Evolutionary conservation across 2,888 invertebrate genomes (phyloP).

Genomic region (Nineta flava): DNA sequence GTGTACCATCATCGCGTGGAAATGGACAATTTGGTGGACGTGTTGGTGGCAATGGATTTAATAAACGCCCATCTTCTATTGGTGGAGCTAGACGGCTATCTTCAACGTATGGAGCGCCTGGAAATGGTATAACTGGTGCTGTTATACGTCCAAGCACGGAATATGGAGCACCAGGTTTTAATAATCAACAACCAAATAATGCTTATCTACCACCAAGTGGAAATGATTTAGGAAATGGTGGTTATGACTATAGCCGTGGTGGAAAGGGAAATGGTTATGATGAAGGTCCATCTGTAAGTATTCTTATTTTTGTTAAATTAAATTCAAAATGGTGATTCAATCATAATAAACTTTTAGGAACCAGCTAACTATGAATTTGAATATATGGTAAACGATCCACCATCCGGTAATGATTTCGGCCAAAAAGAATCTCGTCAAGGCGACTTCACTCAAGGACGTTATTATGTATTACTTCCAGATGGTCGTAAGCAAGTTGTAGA

Average conservation of each 20-base stretch:
- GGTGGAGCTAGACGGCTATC: neutral
- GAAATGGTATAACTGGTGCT: neutral
- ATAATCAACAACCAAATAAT: constrained; percentile 9
- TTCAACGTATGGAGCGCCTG: neutral
- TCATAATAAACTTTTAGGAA: constrained; percentile 17
- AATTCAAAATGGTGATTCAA: neutral
- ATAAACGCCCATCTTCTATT: neutral
- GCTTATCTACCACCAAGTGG: constrained; percentile 16
- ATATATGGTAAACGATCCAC: constrained; percentile 44
- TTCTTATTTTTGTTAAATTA: neutral
- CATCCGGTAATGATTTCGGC: constrained; percentile 52
- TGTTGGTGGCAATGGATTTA: neutral
- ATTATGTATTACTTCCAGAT: constrained; percentile 49
- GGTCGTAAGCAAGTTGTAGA: constrained; percentile 49
- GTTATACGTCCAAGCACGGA: constrained; percentile 14
- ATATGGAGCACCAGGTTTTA: constrained; percentile 16
- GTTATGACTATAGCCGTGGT: neutral
- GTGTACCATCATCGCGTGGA: neutral
- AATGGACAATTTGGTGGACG: neutral
- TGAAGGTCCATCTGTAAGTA: constrained; percentile 22
- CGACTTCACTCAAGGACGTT: constrained; percentile 48
- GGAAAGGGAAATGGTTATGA: constrained; percentile 16
- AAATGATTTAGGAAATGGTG: constrained; percentile 12
- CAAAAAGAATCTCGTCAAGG: constrained; percentile 48
- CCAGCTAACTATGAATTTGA: constrained; percentile 46